These are phyloP conservation scores for Grallaria varia DNA, from an alignment of 2,113 vertebrate genomes.

Conservation along the genomic window DNA sequence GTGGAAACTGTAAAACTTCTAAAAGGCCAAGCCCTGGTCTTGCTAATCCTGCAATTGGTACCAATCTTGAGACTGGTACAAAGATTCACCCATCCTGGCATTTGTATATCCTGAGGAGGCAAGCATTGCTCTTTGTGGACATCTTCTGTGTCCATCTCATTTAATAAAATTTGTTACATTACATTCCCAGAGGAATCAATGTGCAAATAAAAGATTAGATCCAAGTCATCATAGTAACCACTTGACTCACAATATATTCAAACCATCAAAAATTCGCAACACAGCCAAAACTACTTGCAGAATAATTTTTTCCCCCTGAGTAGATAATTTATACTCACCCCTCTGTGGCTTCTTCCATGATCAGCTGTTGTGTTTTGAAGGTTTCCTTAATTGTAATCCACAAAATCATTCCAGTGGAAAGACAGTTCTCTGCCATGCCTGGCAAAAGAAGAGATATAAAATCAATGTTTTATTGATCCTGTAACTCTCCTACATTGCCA, in stretches of 20 bases:
- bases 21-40: not conserved
- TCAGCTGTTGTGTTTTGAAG: slow-evolving; percentile 74
- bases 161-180: not conserved
- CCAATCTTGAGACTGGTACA: not conserved
- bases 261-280: not conserved
- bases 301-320: rapidly evolving
- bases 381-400: slow-evolving; percentile 82
- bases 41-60: not conserved
- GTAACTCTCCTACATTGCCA: not conserved
- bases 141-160: not conserved
- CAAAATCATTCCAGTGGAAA: slow-evolving; percentile 81
- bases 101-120: not conserved
- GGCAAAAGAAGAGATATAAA: not conserved
- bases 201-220: not conserved
- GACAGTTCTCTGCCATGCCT: slow-evolving; percentile 79
- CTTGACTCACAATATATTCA: not conserved
- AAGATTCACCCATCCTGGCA: not conserved
- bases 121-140: not conserved
- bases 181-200: not conserved
- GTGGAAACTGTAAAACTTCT: not conserved
- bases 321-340: slow-evolving; percentile 59
- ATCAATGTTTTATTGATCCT: not conserved
- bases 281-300: not conserved
- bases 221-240: not conserved
- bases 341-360: slow-evolving; percentile 77